Percentiles rank a stretch among this genome's conserved stretches.
Evolutionary conservation across 2,797 vertebrate genomes (phyloP).

Genomic region (Epinephelus awoara): DNA sequence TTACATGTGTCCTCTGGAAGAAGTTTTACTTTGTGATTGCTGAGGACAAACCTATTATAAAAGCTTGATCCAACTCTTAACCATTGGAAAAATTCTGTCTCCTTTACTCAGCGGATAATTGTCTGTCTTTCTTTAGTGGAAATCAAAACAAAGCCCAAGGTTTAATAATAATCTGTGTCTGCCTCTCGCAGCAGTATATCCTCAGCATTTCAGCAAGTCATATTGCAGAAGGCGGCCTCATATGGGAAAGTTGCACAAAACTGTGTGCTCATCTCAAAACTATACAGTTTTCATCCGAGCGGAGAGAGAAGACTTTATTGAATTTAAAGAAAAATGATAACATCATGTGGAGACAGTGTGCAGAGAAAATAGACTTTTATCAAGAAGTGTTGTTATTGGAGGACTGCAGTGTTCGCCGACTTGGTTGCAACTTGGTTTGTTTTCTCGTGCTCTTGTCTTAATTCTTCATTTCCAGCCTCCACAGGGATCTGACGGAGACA

Average conservation of each 20-base stretch:
- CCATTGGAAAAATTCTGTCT: slow-evolving; percentile 28
- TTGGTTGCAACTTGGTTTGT: slow-evolving; percentile 71
- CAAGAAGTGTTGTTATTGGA: slow-evolving; percentile 83
- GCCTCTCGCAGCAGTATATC: slow-evolving; percentile 47
- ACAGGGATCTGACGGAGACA: slow-evolving; percentile 61
- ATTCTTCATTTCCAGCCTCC: slow-evolving; percentile 81
- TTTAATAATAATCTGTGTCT: slow-evolving; percentile 60
- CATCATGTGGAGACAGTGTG: slow-evolving; percentile 76
- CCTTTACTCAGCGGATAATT: slow-evolving; percentile 40
- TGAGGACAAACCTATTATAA: slow-evolving; percentile 40
- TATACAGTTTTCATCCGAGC: slow-evolving; percentile 67
- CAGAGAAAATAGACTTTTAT: slow-evolving; percentile 83
- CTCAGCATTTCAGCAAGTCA: slow-evolving; percentile 57
- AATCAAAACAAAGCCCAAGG: slow-evolving; percentile 60
- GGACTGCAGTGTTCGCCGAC: slow-evolving; percentile 64
- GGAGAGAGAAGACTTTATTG: slow-evolving; percentile 73
- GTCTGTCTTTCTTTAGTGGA: slow-evolving; percentile 43
- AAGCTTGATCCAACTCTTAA: slow-evolving; percentile 25
- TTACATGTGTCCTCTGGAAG: slow-evolving; percentile 26
- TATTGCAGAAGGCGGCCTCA: slow-evolving; percentile 52
- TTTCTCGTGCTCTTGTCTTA: slow-evolving; percentile 73
- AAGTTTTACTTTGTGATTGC: slow-evolving; percentile 18
- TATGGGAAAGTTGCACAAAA: slow-evolving; percentile 60
- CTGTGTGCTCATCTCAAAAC: slow-evolving; percentile 65
- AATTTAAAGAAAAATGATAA: slow-evolving; percentile 82